Conservation (phyloP, 2,797 vertebrate genomes). For the Podarcis lilfordi region DNA sequence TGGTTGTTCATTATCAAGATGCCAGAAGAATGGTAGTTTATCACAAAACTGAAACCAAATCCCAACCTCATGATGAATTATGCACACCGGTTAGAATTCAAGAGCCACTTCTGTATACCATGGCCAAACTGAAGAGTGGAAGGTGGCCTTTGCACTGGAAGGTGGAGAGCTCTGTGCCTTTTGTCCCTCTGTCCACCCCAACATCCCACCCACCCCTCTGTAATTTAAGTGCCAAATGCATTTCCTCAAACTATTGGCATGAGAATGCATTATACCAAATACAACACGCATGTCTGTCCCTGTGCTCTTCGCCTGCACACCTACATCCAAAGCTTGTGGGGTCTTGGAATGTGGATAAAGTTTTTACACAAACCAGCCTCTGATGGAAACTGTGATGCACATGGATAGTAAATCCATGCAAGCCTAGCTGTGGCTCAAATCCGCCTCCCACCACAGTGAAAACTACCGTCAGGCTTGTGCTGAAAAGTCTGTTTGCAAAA, state of each 20-base stretch:
- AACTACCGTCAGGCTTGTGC: fast-evolving
- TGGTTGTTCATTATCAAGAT: background rate
- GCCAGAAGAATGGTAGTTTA: background rate
- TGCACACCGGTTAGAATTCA: background rate
- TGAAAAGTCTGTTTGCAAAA: background rate
- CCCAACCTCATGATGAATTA: background rate
- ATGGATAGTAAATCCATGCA: background rate
- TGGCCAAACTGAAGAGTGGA: background rate
- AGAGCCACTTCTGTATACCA: background rate
- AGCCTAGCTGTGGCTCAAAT: constrained; percentile 17
- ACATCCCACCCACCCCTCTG: background rate
- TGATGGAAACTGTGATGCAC: background rate
- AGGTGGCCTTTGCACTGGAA: background rate
- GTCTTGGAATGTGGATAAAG: background rate
- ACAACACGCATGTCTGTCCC: too few species aligned
- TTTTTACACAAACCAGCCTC: background rate
- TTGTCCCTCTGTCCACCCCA: background rate
- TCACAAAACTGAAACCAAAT: background rate
- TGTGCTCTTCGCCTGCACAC: background rate
- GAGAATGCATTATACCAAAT: background rate
- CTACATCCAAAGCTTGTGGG: background rate
- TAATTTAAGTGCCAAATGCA: background rate
- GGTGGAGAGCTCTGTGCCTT: background rate
- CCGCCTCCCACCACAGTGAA: background rate
- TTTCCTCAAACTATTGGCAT: background rate